phyloP scores from a whole-genome alignment of 64 coral and sea anemone genomes.

The Dendrophyllia cribrosa region DNA sequence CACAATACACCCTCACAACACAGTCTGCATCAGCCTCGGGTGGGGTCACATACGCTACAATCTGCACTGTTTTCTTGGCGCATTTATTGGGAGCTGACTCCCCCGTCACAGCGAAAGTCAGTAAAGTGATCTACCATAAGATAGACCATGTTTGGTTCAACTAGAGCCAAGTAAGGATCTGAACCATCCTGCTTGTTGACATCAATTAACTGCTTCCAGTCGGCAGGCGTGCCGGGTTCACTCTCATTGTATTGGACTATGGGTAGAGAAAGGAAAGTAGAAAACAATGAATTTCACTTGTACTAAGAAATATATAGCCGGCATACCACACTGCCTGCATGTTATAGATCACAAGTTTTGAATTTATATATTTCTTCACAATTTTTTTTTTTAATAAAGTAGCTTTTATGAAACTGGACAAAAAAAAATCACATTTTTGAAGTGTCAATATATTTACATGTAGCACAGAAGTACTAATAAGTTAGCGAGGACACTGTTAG shows the following conservation, averaged over 20 bases:
- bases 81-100: not conserved
- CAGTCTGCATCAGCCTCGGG: conserved; percentile 56
- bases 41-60: conserved; percentile 46
- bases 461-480: too few species aligned
- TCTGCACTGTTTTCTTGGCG: not conserved
- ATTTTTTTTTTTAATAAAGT: too few species aligned
- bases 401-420: too few species aligned
- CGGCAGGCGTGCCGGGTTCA: not conserved
- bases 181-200: conserved; percentile 42
- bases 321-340: not conserved
- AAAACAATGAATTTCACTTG: not conserved
- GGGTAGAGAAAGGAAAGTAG: not conserved
- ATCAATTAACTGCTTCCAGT: conserved; percentile 23
- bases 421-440: too few species aligned
- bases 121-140: conserved; percentile 68
- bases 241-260: conserved; percentile 32
- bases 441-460: too few species aligned
- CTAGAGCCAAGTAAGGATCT: conserved; percentile 9
- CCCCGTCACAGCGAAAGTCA: conserved; percentile 15
- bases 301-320: too few species aligned
- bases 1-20: conserved; percentile 67
- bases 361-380: not conserved
- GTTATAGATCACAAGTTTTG: not conserved
- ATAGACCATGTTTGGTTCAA: conserved; percentile 23
- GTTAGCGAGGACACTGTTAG: too few species aligned